Evolutionary conservation across 2,888 invertebrate genomes (phyloP).

Genomic region (Tetragnatha montana): DNA sequence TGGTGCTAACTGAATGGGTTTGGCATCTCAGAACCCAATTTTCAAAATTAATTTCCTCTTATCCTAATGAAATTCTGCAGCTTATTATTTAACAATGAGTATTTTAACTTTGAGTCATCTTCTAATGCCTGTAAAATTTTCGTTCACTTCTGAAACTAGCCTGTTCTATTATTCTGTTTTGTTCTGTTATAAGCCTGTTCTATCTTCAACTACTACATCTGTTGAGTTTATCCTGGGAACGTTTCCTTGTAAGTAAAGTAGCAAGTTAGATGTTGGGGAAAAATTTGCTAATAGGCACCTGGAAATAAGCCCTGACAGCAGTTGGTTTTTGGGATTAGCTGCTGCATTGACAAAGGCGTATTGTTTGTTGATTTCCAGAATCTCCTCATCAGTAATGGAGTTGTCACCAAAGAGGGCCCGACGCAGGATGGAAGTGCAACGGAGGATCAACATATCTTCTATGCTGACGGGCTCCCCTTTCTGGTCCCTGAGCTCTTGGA

Average conservation of each 20-base stretch:
- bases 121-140: too few species aligned
- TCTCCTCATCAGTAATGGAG: conserved; percentile 33
- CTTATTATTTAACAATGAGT: too few species aligned
- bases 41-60: too few species aligned
- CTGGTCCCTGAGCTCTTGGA: conserved; percentile 11
- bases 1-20: too few species aligned
- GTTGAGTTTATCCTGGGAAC: background rate
- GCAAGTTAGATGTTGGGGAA: background rate
- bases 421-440: conserved; percentile 19
- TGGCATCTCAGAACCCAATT: too few species aligned
- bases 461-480: conserved; percentile 27
- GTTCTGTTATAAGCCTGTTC: too few species aligned
- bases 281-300: background rate
- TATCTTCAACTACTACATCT: too few species aligned
- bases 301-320: conserved; percentile 13
- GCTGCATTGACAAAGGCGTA: background rate
- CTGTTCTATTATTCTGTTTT: too few species aligned
- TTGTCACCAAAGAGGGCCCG: conserved; percentile 26
- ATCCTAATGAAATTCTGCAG: too few species aligned
- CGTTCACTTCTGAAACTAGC: too few species aligned
- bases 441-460: background rate
- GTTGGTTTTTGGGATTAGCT: background rate
- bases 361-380: conserved; percentile 3
- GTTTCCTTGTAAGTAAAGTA: conserved; percentile 30
- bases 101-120: too few species aligned